Evolutionary conservation across 2,888 invertebrate genomes (phyloP), one percentile per base, ranked within the genome.

Genomic region (Pheosia tremula): DNA sequence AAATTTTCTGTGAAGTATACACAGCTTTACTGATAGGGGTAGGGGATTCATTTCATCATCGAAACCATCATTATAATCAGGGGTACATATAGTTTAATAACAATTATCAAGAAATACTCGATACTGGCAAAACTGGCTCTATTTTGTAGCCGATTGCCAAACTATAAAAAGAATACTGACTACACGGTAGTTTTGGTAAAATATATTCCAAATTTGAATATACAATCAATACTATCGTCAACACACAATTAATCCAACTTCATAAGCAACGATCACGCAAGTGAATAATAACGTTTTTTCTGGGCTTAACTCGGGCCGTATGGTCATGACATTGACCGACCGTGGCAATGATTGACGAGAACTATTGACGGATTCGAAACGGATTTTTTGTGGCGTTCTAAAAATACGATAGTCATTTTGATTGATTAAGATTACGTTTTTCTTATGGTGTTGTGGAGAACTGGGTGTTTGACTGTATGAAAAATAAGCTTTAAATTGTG

Each of bases 321-420:
- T 69, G 72, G 57, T 80, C 81, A 58, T 80, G 86, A 83, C 83
- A 75, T 83, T 86, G 83, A 78, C 73, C 78, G 80, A 61, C 82
- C 82, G 75, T 61, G 80, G 70, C 64, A 71, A 64, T 69, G 66
- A 69, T 66, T 71, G 67, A 68, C 57, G 60, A 65, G 60, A 64
- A 67, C 61, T 58, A 63, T 60, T 57, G 54, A 57, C 56, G 58
- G 60, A 70, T 79, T 70, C 50, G 69, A 50, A 56, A 68, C 68
- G 56, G 58, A 63, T 67, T 62, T 56, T n/a, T 56, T 56, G 56
- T 41, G 39, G 7, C 9, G 24, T 13, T 41, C 41, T 41, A 13
- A 41, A 13, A 56, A 56, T 56, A 53, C 1, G 37, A 5, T 11
- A n/a, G n/a, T 47, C 3, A 47, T 47, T 47, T 47, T 11, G n/a